Conservation (phyloP, 92 coral and sea anemone species). For the Parazoanthus atlanticus region DNA sequence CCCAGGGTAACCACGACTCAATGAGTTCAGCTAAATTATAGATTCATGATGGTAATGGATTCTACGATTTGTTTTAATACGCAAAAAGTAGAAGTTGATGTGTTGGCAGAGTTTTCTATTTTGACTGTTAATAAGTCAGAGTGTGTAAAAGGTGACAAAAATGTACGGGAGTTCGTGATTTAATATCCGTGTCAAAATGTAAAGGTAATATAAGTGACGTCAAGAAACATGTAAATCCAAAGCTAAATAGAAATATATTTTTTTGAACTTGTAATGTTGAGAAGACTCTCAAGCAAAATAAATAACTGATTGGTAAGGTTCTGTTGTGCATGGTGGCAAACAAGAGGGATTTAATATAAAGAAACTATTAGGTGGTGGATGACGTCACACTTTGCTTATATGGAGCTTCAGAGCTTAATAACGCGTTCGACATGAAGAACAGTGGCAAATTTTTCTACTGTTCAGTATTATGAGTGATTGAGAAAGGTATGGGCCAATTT, state of each 20-base stretch:
- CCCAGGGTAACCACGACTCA: not conserved
- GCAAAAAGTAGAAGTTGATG: not conserved
- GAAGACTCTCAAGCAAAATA: not conserved
- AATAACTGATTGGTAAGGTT: not conserved
- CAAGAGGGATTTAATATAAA: not conserved
- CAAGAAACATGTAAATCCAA: not conserved
- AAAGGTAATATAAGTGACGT: not conserved
- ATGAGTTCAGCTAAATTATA: no score
- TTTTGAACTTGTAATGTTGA: not conserved
- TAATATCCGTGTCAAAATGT: not conserved
- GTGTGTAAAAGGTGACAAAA: not conserved
- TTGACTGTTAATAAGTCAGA: not conserved
- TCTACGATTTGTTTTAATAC: not conserved
- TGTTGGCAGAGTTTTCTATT: not conserved
- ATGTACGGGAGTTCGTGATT: not conserved
- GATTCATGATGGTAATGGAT: not conserved
- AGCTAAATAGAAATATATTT: not conserved
- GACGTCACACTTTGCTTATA: no score
- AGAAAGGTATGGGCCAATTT: no score
- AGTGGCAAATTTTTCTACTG: no score
- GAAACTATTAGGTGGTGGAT: no score
- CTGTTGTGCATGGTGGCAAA: not conserved
- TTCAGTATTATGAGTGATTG: no score
- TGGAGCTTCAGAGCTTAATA: no score
- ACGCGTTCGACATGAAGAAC: no score